Conservation (phyloP, 2,888 invertebrate species). For the Dicranocentrus wangi region DNA sequence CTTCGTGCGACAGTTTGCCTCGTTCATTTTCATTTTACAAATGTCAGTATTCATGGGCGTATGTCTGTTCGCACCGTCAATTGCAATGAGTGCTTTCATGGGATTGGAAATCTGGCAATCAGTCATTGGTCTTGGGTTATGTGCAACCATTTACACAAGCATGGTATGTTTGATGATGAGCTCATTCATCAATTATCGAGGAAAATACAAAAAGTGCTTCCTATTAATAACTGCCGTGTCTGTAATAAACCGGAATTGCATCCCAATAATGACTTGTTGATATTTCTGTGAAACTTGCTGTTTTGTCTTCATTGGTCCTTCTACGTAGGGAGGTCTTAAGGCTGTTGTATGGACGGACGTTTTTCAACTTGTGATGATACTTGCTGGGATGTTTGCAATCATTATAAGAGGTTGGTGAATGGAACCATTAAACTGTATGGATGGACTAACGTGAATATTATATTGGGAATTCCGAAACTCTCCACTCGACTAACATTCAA, state of each 20-base stretch:
- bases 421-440: not conserved
- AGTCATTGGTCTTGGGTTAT: slow-evolving; percentile 70
- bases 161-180: slow-evolving; percentile 64
- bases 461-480: not conserved
- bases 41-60: slow-evolving; percentile 72
- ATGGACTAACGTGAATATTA: not conserved
- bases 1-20: slow-evolving; percentile 69
- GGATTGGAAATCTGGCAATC: slow-evolving; percentile 71
- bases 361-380: slow-evolving; percentile 69
- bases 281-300: no score
- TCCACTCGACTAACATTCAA: no score
- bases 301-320: no score
- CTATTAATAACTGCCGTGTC: no score
- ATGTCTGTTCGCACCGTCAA: slow-evolving; percentile 71
- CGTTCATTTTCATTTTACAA: slow-evolving; percentile 72
- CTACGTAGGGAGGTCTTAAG: slow-evolving; percentile 53
- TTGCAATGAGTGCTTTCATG: slow-evolving; percentile 71
- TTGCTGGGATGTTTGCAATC: slow-evolving; percentile 68
- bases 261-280: no score
- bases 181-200: no score
- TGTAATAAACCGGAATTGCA: no score
- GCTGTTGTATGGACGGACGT: slow-evolving; percentile 70
- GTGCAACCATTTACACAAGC: slow-evolving; percentile 72
- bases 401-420: slow-evolving; percentile 50
- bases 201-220: no score